These are phyloP conservation scores for Arnoldichthys spilopterus DNA, from an alignment of 2,797 vertebrate species.

Conservation along the genomic window DNA sequence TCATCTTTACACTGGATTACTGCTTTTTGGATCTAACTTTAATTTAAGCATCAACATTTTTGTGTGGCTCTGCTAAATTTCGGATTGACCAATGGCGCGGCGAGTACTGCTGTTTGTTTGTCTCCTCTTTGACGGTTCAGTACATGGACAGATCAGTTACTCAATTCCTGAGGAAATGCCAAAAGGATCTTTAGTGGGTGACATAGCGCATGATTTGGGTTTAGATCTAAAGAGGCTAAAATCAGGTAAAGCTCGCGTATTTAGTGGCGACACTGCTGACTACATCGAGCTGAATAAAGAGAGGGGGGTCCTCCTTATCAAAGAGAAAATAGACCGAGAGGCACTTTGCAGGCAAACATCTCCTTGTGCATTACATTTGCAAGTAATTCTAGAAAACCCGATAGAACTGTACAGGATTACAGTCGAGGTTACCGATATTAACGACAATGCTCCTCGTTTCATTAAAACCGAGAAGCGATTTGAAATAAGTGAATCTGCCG, in stretches of 20 bases:
- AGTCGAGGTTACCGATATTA: conserved; percentile 69
- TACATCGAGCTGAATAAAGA: conserved; percentile 47
- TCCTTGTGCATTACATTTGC: conserved; percentile 63
- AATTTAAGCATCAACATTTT: neutral
- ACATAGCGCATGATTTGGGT: conserved; percentile 82
- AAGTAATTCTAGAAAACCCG: conserved; percentile 68
- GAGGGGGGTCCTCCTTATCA: conserved; percentile 33
- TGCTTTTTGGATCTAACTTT: neutral
- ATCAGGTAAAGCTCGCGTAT: conserved; percentile 41
- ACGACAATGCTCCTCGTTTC: conserved; percentile 68
- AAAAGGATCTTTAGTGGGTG: conserved; percentile 80
- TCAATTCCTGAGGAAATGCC: conserved; percentile 86
- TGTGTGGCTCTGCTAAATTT: conserved; percentile 18
- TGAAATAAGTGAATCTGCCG: conserved; percentile 72
- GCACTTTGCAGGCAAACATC: conserved; percentile 45
- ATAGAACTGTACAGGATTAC: conserved; percentile 65
- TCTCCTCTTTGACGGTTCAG: conserved; percentile 66
- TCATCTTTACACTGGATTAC: neutral
- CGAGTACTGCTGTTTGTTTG: conserved; percentile 78
- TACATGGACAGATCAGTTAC: conserved; percentile 80
- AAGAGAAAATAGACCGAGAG: conserved; percentile 48
- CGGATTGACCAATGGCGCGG: conserved; percentile 69
- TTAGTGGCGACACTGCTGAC: conserved; percentile 40
- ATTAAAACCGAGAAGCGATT: conserved; percentile 57
- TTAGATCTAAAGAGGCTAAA: conserved; percentile 60